These are phyloP conservation scores for Lithophane socia DNA, from an alignment of 2,888 invertebrate species.

Conservation along the genomic window DNA sequence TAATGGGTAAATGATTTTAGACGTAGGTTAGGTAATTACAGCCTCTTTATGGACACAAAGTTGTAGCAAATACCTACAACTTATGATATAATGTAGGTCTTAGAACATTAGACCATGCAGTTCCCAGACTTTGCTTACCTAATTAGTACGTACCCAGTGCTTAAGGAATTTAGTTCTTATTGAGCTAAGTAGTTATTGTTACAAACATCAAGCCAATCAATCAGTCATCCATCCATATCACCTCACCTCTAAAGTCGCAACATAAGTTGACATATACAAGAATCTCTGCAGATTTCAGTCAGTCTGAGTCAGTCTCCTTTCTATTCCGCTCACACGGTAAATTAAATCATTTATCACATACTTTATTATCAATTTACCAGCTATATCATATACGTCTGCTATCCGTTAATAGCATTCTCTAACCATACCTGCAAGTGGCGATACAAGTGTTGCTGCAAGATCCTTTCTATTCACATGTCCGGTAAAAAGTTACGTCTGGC, in stretches of 20 bases:
- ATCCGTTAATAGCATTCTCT: slow-evolving; percentile 48
- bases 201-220: too few relatives aligned
- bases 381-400: slow-evolving; percentile 43
- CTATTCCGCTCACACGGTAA: slow-evolving; percentile 8
- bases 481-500: slow-evolving; percentile 24
- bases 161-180: neutral
- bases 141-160: neutral
- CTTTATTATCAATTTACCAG: slow-evolving; percentile 41
- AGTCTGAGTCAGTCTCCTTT: slow-evolving; percentile 16
- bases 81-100: neutral
- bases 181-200: neutral
- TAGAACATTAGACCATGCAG: neutral
- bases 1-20: too few relatives aligned
- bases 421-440: slow-evolving; percentile 32
- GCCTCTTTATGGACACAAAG: neutral
- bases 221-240: neutral
- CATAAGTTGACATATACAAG: slow-evolving; percentile 4
- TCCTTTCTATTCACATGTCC: slow-evolving; percentile 21
- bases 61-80: neutral
- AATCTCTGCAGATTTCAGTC: slow-evolving; percentile 1
- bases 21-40: neutral
- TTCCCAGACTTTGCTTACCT: neutral
- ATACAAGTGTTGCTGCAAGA: slow-evolving; percentile 46
- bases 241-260: slow-evolving; percentile 12
- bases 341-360: slow-evolving; percentile 53